Percentiles rank a stretch among this genome's conserved stretches.
phyloP scores from a whole-genome alignment of 2,888 invertebrate genomes.

The Coronaproctus castanopsis region DNA sequence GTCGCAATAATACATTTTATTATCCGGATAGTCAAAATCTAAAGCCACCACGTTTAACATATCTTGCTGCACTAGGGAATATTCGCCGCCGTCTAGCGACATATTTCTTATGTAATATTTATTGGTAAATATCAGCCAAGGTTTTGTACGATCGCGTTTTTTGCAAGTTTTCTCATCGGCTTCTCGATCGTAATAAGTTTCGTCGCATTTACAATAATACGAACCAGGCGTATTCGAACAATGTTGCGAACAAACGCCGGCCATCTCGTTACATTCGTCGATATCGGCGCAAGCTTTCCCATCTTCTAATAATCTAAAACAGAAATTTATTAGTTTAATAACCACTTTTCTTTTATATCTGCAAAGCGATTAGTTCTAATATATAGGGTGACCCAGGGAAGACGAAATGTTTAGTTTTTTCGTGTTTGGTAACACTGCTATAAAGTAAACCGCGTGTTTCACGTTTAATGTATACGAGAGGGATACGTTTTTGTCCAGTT shows the following conservation, averaged over 20 bases:
- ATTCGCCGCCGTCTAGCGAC: slow-evolving; percentile 66
- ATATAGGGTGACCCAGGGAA: too few species aligned
- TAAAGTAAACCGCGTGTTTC: too few species aligned
- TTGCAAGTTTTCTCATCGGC: slow-evolving; percentile 75
- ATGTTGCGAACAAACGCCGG: slow-evolving; percentile 79
- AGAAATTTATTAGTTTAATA: too few species aligned
- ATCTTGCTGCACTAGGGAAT: slow-evolving; percentile 79
- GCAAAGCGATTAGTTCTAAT: too few species aligned
- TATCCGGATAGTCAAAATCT: slow-evolving; percentile 70
- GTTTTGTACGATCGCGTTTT: slow-evolving; percentile 52
- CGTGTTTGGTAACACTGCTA: too few species aligned
- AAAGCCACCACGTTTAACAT: slow-evolving; percentile 90
- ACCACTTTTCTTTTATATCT: too few species aligned
- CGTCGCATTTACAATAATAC: slow-evolving; percentile 89
- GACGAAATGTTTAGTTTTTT: too few species aligned
- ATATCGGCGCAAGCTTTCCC: slow-evolving; percentile 82
- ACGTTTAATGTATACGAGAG: too few species aligned
- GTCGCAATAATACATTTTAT: slow-evolving; percentile 86
- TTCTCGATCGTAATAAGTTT: slow-evolving; percentile 68
- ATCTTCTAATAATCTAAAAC: slow-evolving; percentile 46
- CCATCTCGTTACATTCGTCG: slow-evolving; percentile 71
- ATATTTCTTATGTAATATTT: slow-evolving; percentile 94
- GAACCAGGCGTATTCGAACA: slow-evolving; percentile 91
- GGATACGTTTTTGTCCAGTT: too few species aligned
- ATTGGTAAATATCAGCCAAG: slow-evolving; percentile 88